Conservation (phyloP, 1,140 invertebrate species). For the Spodoptera frugiperda region DNA sequence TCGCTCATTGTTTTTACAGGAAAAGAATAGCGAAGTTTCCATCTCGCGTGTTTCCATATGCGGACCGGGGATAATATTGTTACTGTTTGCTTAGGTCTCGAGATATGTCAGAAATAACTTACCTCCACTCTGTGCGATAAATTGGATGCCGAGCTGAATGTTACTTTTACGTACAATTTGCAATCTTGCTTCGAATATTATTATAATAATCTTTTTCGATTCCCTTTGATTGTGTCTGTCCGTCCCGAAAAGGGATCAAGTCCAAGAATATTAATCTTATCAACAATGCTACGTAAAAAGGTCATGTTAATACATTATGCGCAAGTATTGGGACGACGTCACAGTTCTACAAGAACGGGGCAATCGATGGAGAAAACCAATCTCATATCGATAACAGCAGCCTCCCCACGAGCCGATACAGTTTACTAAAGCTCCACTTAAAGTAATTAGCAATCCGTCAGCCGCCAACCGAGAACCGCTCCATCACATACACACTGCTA, state of each 20-base stretch:
- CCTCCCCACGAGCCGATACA: no score
- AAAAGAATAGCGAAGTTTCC: constrained; percentile 14
- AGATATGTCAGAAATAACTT: not conserved
- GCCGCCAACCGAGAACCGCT: not conserved
- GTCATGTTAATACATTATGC: not conserved
- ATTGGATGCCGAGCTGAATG: not conserved
- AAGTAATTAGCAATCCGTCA: constrained; percentile 1
- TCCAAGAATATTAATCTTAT: constrained; percentile 34
- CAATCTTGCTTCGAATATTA: constrained; percentile 25
- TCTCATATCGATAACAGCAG: not conserved
- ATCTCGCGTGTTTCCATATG: not conserved
- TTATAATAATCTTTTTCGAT: constrained; percentile 36
- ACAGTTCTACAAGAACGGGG: constrained; percentile 1
- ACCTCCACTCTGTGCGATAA: not conserved
- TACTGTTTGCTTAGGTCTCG: constrained; percentile 24
- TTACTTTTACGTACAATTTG: constrained; percentile 16
- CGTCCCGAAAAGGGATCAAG: constrained; percentile 16
- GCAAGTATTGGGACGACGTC: not conserved
- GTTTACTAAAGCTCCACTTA: not conserved
- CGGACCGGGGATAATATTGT: constrained; percentile 14
- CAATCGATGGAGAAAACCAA: constrained; percentile 15
- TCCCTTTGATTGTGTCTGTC: constrained; percentile 32
- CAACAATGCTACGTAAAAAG: constrained; percentile 25
- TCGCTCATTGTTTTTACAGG: constrained; percentile 6
- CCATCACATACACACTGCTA: not conserved